Evolutionary conservation across 2,113 vertebrate species (phyloP), one percentile per base, ranked within the genome.

Genomic region (Tupaia tana): DNA sequence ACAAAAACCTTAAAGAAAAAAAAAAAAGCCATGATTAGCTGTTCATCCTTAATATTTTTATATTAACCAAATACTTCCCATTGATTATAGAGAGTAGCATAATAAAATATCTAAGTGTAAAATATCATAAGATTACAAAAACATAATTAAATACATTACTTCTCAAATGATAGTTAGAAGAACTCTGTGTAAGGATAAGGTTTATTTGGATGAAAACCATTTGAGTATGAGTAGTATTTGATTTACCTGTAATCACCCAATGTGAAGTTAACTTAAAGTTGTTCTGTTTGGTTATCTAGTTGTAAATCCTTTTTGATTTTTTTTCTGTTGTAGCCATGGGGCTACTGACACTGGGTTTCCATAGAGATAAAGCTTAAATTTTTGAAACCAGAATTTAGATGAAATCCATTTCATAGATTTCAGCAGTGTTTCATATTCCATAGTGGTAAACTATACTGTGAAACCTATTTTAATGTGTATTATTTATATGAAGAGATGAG

Each of bases 381-480:
- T 89, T 81, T 89, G 64, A 86, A 78, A 29, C 54, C 78, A 34
- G 29, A 90, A 87, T 95, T 87, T 4, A 82, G 64, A 78, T 93
- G 54, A 83, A 95, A 83, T 69, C 12, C 19, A 89, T 92, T 86
- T 78, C 27, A n/a, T 56, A 54, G 16, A 61, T 91, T 94, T 95
- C 20, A 64, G 63, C 54, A 85, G 16, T 86, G 31, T 81, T 75
- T 91, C 69, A 14, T 81, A 27, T 95, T 69, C 18, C 84, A 0
- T 29, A 31, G 79, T 58, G 43, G 79, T 87, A 64, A 86, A 0
- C 87, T 73, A 87, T 20, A 58, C 64, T 77, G 1, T 56, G 20
- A n/a, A 79, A 14, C 73, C 56, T 81, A 43, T 87, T 94, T 96
- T 86, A 92, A 27, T 73, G 34, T 25, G 1, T 79, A 15, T 78